A percentile compares a stretch with the other conserved stretches of the same genome.
phyloP scores from a whole-genome alignment of 2,113 vertebrate species.

The Callithrix jacchus region DNA sequence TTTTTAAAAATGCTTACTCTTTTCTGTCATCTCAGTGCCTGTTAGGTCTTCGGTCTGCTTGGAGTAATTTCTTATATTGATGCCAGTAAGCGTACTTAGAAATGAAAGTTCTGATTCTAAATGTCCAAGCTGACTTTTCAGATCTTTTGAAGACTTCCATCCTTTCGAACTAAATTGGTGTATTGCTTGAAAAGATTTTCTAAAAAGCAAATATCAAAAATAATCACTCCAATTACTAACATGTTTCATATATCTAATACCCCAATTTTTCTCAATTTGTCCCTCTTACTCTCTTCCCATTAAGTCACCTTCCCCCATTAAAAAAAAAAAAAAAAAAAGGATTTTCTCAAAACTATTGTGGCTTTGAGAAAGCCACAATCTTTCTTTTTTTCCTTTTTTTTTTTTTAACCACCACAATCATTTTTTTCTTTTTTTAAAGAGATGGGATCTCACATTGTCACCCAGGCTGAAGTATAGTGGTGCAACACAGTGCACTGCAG shows the following conservation, averaged over 20 bases:
- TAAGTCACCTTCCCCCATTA: not conserved
- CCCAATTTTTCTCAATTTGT: slow-evolving; percentile 29
- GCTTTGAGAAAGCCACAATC: not conserved
- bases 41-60: slow-evolving; percentile 81
- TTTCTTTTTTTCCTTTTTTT: too few species aligned
- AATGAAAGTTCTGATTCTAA: slow-evolving; percentile 84
- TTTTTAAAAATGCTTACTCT: slow-evolving; percentile 81
- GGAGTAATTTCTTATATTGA: slow-evolving; percentile 86
- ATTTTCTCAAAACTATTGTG: slow-evolving; percentile 27
- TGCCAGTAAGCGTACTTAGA: slow-evolving; percentile 85
- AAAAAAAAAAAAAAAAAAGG: not conserved
- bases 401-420: too few species aligned
- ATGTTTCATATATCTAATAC: not conserved
- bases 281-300: not conserved
- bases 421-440: too few species aligned
- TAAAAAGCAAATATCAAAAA: slow-evolving; percentile 70
- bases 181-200: slow-evolving; percentile 67
- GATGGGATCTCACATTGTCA: too few species aligned
- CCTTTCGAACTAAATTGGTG: not conserved
- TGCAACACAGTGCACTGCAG: too few species aligned
- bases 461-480: too few species aligned
- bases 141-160: slow-evolving; percentile 44
- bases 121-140: slow-evolving; percentile 83
- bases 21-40: slow-evolving; percentile 49
- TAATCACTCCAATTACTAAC: slow-evolving; percentile 8